phyloP scores from a whole-genome alignment of 2,888 invertebrate species.

The Drosophila leonis region DNA sequence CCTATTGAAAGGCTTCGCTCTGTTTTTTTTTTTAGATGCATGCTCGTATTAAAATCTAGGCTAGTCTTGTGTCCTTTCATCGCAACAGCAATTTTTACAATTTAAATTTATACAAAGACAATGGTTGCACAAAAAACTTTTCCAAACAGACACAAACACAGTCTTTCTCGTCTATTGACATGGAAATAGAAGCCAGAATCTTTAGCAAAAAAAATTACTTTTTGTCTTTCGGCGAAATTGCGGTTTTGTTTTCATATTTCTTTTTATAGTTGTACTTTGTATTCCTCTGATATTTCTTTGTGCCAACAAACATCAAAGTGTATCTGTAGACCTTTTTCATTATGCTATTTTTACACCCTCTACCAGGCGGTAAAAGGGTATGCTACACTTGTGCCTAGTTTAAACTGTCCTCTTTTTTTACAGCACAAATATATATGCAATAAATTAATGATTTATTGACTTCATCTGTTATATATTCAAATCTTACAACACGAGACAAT shows the following conservation, averaged over 20 bases:
- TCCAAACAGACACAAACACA: constrained; percentile 13
- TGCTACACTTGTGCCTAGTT: not conserved
- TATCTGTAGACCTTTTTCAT: constrained; percentile 68
- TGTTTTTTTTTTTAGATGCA: not conserved
- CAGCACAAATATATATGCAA: not conserved
- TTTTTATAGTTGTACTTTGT: constrained; percentile 53
- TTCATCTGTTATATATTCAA: not conserved
- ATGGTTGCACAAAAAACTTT: constrained; percentile 37
- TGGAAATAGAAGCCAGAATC: constrained; percentile 48
- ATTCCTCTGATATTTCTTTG: constrained; percentile 62
- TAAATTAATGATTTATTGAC: not conserved
- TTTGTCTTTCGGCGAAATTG: constrained; percentile 67
- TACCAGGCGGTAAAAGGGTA: constrained; percentile 29
- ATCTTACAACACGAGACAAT: not conserved
- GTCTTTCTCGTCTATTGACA: constrained; percentile 29
- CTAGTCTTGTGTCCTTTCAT: constrained; percentile 37
- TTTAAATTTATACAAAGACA: constrained; percentile 43
- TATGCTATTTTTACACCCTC: constrained; percentile 52
- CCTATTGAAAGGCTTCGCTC: not conserved
- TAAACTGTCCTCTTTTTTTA: not conserved
- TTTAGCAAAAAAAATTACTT: constrained; percentile 44
- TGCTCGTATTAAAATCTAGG: constrained; percentile 52
- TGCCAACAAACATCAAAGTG: constrained; percentile 73
- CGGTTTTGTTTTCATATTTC: constrained; percentile 62
- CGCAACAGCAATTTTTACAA: constrained; percentile 15